Evolutionary conservation across 2,797 vertebrate species (phyloP), one percentile per base, ranked within the genome.

Genomic region (Neosilurus mollespiculum): DNA sequence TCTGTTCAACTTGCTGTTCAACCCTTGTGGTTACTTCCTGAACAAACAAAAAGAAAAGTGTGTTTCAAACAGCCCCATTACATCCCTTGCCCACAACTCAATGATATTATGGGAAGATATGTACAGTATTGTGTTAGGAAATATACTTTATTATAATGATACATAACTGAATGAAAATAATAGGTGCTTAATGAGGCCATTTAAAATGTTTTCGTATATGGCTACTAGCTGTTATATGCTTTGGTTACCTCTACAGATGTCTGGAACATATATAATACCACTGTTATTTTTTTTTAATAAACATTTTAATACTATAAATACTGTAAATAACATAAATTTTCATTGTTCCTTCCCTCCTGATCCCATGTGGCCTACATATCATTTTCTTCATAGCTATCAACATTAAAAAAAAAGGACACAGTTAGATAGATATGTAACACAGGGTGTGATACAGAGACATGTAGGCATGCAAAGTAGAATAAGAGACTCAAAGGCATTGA

Each of bases 341-440:
- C 97, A 65, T 90, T 92, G 85, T 92, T 94, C 81, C 82, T 65
- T 82, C 77, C 81, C 67, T 83, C 82, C 51, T 77, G 78, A 86
- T 93, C 95, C 83, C 96, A 95, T 22, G 88, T 83, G 24, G 96
- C 95, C 87, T 92, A 94, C 84, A 92, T 86, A 84, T 95, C 95
- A 64, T 91, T 87, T 97, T 96, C 96, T 96, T 97, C 81, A 80
- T 87, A 83, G 87, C 91, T 37, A 91, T 78, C 24, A 54, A 76
- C 87, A 80, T 77, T 56, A n/a, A n/a, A 43, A 64, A 72, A 62
- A 70, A 62, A 83, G 54, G 59, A 81, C 80, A 75, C 77, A 83
- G 86, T 69, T 37, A 84, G 69, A 67, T 34, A 83, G 65, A n/a
- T 30, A n/a, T 80, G 51, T 53, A 80, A 54, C 80, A 56, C 37